Evolutionary conservation across 1,140 invertebrate genomes (phyloP).

Genomic region (Notospermus geniculatus): DNA sequence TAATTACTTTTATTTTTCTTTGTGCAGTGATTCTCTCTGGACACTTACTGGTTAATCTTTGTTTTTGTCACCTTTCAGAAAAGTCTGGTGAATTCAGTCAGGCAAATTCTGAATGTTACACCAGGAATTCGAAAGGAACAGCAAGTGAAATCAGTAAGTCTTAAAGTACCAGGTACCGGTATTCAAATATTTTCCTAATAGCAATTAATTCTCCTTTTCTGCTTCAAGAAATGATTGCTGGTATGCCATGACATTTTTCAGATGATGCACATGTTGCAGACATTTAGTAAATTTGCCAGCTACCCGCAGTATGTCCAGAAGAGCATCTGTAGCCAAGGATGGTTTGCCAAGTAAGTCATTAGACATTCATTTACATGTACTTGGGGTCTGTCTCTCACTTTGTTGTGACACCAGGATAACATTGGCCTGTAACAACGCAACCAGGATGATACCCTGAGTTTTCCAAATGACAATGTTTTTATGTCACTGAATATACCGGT

Average conservation of each 20-base stretch:
- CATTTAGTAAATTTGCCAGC: constrained; percentile 26
- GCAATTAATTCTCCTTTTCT: too few relatives aligned
- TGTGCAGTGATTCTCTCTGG: too few relatives aligned
- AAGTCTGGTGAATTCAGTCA: constrained; percentile 25
- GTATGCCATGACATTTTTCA: too few relatives aligned
- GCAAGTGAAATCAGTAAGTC: constrained; percentile 17
- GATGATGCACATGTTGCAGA: constrained; percentile 24
- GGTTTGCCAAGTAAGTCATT: constrained; percentile 27
- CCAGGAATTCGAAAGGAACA: constrained; percentile 19
- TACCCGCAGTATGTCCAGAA: constrained; percentile 27
- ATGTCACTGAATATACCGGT: too few relatives aligned
- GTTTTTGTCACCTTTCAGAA: constrained; percentile 19
- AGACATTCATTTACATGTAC: background rate
- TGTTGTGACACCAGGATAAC: too few relatives aligned
- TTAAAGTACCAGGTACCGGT: background rate
- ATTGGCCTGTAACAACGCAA: too few relatives aligned
- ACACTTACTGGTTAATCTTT: background rate
- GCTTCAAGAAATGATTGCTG: too few relatives aligned
- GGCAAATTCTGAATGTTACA: constrained; percentile 18
- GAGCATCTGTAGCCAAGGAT: constrained; percentile 23
- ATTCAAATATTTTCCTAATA: background rate
- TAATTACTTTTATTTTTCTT: too few relatives aligned
- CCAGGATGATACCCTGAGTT: too few relatives aligned
- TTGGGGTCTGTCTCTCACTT: too few relatives aligned
- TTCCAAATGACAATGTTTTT: too few relatives aligned